Conservation (phyloP, 2,888 invertebrate species). For the Oxyteleia sp. region DNA sequence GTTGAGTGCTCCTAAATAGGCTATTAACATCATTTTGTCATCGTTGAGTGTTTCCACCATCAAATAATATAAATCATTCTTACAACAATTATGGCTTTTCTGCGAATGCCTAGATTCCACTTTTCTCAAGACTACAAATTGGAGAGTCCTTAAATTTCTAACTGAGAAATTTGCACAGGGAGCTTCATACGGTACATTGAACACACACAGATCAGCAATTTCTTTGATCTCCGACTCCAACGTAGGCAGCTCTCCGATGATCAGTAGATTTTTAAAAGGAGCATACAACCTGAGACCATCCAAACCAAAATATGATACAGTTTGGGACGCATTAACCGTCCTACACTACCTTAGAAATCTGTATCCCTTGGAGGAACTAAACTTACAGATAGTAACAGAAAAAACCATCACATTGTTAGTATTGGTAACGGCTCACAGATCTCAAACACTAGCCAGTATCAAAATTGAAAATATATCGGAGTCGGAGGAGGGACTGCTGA, state of each 20-base stretch:
- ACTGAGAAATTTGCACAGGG: not conserved
- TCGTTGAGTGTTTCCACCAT: conserved; percentile 51
- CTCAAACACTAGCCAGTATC: conserved; percentile 66
- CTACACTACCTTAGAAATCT: conserved; percentile 43
- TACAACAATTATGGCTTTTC: conserved; percentile 2
- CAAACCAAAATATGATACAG: conserved; percentile 13
- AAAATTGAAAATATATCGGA: conserved; percentile 51
- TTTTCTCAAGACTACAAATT: not conserved
- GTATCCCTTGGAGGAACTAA: conserved; percentile 38
- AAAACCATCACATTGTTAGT: conserved; percentile 63
- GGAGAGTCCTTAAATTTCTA: not conserved
- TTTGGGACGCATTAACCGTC: conserved; percentile 15
- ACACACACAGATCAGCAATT: conserved; percentile 13
- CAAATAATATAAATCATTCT: not conserved
- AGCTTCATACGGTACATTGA: not conserved
- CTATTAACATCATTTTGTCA: conserved; percentile 56
- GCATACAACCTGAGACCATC: conserved; percentile 1
- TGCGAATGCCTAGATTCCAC: not conserved
- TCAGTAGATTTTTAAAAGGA: conserved; percentile 23
- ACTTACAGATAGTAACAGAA: conserved; percentile 45
- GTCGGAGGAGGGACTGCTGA: conserved; percentile 27
- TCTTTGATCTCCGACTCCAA: conserved; percentile 2
- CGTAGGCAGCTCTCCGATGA: not conserved
- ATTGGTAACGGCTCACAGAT: conserved; percentile 70
- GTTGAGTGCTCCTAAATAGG: conserved; percentile 63